Evolutionary conservation across 2,888 invertebrate genomes (phyloP).

Genomic region (Drosophila prostipennis): DNA sequence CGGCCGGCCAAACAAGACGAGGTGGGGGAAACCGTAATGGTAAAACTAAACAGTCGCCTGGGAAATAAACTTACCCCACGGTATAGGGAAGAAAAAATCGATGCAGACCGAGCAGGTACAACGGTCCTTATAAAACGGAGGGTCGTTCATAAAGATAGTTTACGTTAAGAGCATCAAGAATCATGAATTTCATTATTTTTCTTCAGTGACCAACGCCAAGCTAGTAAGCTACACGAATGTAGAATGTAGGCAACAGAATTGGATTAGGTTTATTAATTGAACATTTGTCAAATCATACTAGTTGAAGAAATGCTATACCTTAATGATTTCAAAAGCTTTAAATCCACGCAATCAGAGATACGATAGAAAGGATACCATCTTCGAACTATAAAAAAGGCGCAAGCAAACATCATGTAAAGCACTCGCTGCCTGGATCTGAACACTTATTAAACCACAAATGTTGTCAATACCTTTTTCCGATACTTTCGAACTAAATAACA

Average conservation of each 20-base stretch:
- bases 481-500: neutral
- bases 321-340: slow-evolving; percentile 7
- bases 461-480: neutral
- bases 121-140: neutral
- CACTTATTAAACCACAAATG: neutral
- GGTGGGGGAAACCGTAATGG: no score
- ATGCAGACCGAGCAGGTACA: slow-evolving; percentile 8
- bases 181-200: no score
- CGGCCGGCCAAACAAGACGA: no score
- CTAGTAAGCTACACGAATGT: neutral
- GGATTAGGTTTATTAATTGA: slow-evolving; percentile 1
- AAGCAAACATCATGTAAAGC: neutral
- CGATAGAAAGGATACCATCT: neutral
- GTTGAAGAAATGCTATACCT: slow-evolving; percentile 5
- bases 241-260: neutral
- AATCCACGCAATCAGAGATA: neutral
- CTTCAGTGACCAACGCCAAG: no score
- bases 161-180: no score
- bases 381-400: neutral
- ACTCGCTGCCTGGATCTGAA: neutral
- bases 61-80: no score
- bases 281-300: neutral
- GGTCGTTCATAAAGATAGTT: no score
- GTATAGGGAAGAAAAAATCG: no score
- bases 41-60: no score